Base-by-base conservation (phyloP, 2,113 vertebrate species). In the Gymnogyps californianus region DNA sequence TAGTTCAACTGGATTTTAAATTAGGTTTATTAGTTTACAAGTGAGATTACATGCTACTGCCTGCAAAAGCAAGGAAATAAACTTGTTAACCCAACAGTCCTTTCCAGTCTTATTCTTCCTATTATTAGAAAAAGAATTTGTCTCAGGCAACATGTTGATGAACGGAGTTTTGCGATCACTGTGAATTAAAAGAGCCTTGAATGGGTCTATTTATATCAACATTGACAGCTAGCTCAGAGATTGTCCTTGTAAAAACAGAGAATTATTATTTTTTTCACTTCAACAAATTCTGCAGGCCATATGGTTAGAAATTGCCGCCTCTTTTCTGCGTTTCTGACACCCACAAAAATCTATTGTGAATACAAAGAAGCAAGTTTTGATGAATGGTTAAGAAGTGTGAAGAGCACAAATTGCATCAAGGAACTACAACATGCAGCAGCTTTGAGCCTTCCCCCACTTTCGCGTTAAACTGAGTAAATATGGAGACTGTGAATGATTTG, bases 381-480 rank as follows among this genome's bases (percentile, higher is more conserved):
- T 1, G 2, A 79, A 58, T 0, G 5, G 3, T 21, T 52, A 65
- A 44, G 3, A 77, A 66, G 9, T 5, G 5, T 9, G 28, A 76
- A 32, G 17, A 66, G 3, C 19, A 52, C 32, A 75, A 54, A 25
- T 3, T 38, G 8, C 3, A 2, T 25, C 7, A 40, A 34, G 6
- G 20, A 92, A 62, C 11, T 52, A 44, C 11, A 74, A 49, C 15
- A 21, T 0, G 9, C 22, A 75, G 29, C 26, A 52, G 15, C 38
- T 66, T 42, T 59, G 42, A 78, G 24, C 16, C 28, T 90, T 76
- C 17, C 19, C 2, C 0, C 16, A 13, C 6, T 59, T 66, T 28
- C 1, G 2, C 5, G 0, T 66, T 66, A 26, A 70, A 55, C 19
- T 15, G 38, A 13, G 21, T 44, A 76, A 65, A 79, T 6, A 57